Evolutionary conservation across 1,140 invertebrate genomes (phyloP), one percentile per base, ranked within the genome.

Genomic region (Aethina tumida): DNA sequence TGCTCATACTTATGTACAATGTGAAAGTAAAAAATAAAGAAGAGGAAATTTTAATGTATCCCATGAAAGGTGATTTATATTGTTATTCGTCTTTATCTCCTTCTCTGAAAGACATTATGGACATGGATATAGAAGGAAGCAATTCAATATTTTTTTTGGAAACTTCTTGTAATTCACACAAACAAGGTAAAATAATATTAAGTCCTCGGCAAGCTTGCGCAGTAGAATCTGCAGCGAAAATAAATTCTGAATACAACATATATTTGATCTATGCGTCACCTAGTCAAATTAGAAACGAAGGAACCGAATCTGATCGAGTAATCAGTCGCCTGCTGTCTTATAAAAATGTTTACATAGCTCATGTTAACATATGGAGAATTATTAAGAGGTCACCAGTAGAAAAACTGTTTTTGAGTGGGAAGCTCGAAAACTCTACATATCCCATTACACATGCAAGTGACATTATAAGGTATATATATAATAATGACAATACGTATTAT

Each of bases 371-470:
- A 7, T 60, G 64, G 22, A 66, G 63, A 1, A 81, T 78, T 45
- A 60, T 73, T 0, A 59, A 59, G 33, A 56, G 62, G 13, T 79
- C 77, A 0, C 74, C 77, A 0, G 56, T 83, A 1, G 67, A 79
- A 24, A 29, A 65, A 5, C 75, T 78, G 66, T 71, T 74, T 16
- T 42, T 45, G 7, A 66, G 56, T 9, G 70, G 69, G 0, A 47
- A 62, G 1, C 53, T 84, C 2, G 69, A 74, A 47, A 24, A 66
- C 49, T 65, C 62, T 10, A 25, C 39, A 63, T 81, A 71, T 67
- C 65, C 35, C 39, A 40, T 69, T 35, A 70, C 74, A 47, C 68
- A 84, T 62, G 69, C 76, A 43, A 72, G 70, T 10, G 79, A 84
- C 50, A 65, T 82, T 9, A 50, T 84, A 15, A 66, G 50, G 50